phyloP scores from a whole-genome alignment of 2,797 vertebrate species.

The Carcharodon carcharias region DNA sequence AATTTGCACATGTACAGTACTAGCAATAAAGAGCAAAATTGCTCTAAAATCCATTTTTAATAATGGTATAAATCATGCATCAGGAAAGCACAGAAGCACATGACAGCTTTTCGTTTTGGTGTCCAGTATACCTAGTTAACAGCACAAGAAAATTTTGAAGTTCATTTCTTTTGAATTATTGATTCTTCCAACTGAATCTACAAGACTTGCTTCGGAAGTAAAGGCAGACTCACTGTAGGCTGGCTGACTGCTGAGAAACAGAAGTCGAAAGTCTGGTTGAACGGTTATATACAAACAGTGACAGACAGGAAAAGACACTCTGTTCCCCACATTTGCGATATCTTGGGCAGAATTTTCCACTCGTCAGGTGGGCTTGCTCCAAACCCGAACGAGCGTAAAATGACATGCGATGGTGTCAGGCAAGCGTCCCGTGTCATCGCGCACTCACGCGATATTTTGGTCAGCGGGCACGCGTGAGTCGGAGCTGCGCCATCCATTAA shows the following conservation, averaged over 20 bases:
- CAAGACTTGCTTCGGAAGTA: not conserved
- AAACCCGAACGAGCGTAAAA: too few species aligned
- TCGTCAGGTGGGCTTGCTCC: too few species aligned
- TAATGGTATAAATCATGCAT: not conserved
- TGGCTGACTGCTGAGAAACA: not conserved
- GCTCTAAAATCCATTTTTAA: not conserved
- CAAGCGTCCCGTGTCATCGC: too few species aligned
- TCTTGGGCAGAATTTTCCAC: too few species aligned
- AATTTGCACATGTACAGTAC: not conserved
- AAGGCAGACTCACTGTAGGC: too few species aligned
- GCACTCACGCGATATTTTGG: too few species aligned
- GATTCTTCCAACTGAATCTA: not conserved
- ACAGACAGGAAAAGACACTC: not conserved
- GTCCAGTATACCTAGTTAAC: not conserved
- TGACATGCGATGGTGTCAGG: too few species aligned
- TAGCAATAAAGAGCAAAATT: not conserved
- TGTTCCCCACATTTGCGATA: not conserved
- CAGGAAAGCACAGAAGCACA: not conserved
- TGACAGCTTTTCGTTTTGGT: not conserved
- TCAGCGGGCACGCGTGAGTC: too few species aligned
- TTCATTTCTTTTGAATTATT: constrained; percentile 18
- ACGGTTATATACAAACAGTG: not conserved
- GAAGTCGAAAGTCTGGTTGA: not conserved
- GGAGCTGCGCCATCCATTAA: too few species aligned
- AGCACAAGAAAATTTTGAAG: constrained; percentile 18